phyloP scores from a whole-genome alignment of 1,140 invertebrate species.

The Globodera rostochiensis region DNA sequence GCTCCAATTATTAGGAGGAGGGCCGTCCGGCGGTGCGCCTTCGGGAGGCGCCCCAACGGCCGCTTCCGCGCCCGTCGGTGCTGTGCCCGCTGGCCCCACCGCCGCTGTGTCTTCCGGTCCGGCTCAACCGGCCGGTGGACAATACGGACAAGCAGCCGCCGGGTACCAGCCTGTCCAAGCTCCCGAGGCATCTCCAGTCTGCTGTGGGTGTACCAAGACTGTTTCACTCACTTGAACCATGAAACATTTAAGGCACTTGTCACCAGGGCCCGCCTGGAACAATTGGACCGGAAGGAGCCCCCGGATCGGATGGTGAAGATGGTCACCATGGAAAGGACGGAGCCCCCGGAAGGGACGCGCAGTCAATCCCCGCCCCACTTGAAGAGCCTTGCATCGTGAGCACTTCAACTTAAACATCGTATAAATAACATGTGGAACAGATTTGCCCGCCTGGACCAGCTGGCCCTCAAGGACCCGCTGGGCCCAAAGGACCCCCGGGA shows the following conservation, averaged over 20 bases:
- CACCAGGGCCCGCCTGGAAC: slow-evolving; percentile 60
- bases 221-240: not conserved
- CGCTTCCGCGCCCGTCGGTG: slow-evolving; percentile 27
- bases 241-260: slow-evolving; percentile 43
- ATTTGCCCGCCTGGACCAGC: slow-evolving; percentile 60
- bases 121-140: slow-evolving; percentile 30
- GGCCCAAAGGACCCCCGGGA: slow-evolving; percentile 53
- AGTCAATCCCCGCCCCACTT: slow-evolving; percentile 52
- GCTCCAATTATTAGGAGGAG: not conserved
- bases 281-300: slow-evolving; percentile 58
- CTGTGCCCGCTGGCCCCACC: slow-evolving; percentile 20
- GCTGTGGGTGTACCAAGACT: slow-evolving; percentile 34
- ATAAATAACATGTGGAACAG: not conserved
- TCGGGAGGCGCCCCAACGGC: slow-evolving; percentile 16
- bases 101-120: slow-evolving; percentile 1
- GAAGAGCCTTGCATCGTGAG: slow-evolving; percentile 58
- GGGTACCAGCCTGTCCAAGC: slow-evolving; percentile 57
- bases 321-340: slow-evolving; percentile 64
- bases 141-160: slow-evolving; percentile 21
- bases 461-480: slow-evolving; percentile 56
- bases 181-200: slow-evolving; percentile 62
- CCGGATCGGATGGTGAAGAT: slow-evolving; percentile 55
- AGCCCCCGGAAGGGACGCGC: slow-evolving; percentile 58
- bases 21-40: slow-evolving; percentile 36
- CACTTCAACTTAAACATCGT: not conserved